Conservation (phyloP, 2,797 vertebrate genomes). For the Coluber constrictor region DNA sequence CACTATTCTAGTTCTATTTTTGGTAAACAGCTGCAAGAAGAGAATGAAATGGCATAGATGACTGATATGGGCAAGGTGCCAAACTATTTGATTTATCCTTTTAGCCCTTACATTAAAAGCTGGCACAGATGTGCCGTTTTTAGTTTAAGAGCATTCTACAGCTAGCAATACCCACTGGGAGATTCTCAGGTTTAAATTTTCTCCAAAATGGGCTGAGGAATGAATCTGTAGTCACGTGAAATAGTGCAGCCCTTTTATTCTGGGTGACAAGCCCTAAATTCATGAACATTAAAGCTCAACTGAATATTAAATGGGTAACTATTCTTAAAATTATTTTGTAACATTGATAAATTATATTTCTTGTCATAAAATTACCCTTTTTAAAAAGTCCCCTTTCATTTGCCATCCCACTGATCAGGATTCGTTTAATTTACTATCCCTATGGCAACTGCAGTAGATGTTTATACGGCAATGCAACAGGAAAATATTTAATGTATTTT, state of each 20-base stretch:
- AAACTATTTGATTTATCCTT: background rate
- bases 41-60: constrained; percentile 8
- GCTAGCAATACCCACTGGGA: background rate
- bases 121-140: background rate
- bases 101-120: constrained; percentile 1
- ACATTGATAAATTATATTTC: background rate
- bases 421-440: background rate
- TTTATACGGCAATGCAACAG: background rate
- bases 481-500: constrained; percentile 22
- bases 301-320: background rate
- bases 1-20: constrained; percentile 47
- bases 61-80: background rate
- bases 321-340: background rate
- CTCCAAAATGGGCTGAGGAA: background rate
- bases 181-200: background rate
- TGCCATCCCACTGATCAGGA: background rate
- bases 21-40: constrained; percentile 48
- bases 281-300: background rate
- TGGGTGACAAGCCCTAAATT: background rate
- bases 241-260: background rate
- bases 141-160: constrained; percentile 9
- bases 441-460: background rate
- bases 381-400: background rate
- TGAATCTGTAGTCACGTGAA: background rate
- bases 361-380: background rate